Evolutionary conservation across 2,888 invertebrate species (phyloP).

Genomic region (Junonia oenone): DNA sequence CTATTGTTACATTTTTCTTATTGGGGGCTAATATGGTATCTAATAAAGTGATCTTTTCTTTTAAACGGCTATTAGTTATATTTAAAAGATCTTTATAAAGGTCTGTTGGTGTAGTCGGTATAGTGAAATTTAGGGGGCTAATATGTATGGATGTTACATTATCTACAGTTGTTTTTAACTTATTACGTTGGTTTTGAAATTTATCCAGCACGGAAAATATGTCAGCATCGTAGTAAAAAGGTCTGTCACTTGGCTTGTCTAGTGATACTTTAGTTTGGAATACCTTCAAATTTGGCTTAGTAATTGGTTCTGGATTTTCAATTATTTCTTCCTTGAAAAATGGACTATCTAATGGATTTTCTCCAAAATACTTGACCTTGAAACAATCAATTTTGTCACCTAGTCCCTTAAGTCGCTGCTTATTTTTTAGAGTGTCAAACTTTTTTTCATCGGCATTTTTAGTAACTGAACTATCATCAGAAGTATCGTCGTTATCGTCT

Average conservation of each 20-base stretch:
- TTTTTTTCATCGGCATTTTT: conserved; percentile 39
- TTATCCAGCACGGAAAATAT: conserved; percentile 15
- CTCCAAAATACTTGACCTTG: conserved; percentile 86
- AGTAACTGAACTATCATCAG: conserved; percentile 26
- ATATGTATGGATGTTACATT: background rate
- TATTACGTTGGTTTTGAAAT: conserved; percentile 8
- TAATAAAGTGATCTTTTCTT: background rate
- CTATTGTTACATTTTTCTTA: background rate
- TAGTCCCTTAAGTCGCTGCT: conserved; percentile 79
- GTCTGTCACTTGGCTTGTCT: background rate
- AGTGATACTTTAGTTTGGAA: conserved; percentile 30
- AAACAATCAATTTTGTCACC: conserved; percentile 88
- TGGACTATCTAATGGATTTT: conserved; percentile 87
- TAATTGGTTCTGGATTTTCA: conserved; percentile 64
- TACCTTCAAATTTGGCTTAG: conserved; percentile 38
- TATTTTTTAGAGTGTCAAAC: conserved; percentile 47
- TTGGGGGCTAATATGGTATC: background rate
- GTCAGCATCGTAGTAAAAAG: conserved; percentile 13
- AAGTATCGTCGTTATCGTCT: conserved; percentile 31
- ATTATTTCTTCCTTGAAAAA: conserved; percentile 82
- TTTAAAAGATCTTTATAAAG: background rate
- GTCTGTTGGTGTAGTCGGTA: conserved; percentile 3
- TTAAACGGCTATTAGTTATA: background rate
- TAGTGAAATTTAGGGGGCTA: background rate
- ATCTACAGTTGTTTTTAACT: background rate